Conservation (phyloP, 1,140 invertebrate genomes). For the Camponotus floridanus region DNA sequence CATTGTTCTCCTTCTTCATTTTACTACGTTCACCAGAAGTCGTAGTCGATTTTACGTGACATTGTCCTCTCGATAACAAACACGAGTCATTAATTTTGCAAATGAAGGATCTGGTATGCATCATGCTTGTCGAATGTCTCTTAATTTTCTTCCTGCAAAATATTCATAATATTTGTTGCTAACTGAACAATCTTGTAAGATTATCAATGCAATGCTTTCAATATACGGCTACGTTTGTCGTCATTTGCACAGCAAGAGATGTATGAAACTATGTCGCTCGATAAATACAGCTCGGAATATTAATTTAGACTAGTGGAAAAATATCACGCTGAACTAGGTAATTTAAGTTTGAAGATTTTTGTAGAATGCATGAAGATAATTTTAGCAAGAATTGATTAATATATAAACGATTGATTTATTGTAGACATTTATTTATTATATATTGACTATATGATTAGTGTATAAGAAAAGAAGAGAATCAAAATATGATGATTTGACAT, state of each 20-base stretch:
- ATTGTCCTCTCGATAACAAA: background rate
- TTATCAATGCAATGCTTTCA: conserved; percentile 18
- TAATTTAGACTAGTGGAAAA: background rate
- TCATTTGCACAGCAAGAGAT: conserved; percentile 9
- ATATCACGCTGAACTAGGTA: no score
- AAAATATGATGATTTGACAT: no score
- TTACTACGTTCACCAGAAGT: background rate
- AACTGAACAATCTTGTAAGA: background rate
- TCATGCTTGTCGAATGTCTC: background rate
- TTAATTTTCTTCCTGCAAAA: conserved; percentile 10
- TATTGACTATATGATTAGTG: no score
- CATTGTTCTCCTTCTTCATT: background rate
- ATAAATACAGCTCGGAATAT: conserved; percentile 20
- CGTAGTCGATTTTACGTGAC: background rate
- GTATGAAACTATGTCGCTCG: background rate
- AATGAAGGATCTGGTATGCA: background rate
- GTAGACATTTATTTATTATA: no score
- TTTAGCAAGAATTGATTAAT: no score
- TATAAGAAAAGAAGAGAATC: no score
- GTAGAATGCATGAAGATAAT: no score
- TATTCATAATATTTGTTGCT: background rate
- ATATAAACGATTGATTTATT: no score
- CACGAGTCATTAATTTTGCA: conserved; percentile 8
- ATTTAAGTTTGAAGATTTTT: no score
- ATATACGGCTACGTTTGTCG: background rate